phyloP scores from a whole-genome alignment of 2,113 vertebrate species.

The Salvelinus alpinus region DNA sequence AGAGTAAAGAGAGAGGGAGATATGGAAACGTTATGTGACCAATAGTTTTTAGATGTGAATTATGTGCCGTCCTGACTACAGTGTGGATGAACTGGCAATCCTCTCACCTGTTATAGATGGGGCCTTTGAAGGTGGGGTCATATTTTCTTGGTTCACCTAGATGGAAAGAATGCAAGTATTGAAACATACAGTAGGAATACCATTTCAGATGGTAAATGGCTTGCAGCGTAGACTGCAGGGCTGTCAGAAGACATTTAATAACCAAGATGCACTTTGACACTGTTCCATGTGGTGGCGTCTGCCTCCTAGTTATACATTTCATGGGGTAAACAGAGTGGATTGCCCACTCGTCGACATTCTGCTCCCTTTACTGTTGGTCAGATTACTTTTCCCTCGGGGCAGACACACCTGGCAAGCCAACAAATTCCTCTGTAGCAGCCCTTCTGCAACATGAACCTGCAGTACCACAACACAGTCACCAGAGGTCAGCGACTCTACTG shows the following conservation, averaged over 20 bases:
- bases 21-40: not conserved
- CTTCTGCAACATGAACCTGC: not conserved
- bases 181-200: not conserved
- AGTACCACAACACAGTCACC: not conserved
- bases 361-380: not conserved
- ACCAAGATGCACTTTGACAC: no score
- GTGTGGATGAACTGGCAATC: not conserved
- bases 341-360: not conserved
- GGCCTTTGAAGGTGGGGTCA: constrained; percentile 86
- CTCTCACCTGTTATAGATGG: constrained; percentile 66
- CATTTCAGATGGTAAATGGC: not conserved
- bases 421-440: constrained; percentile 46
- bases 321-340: no score
- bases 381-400: constrained; percentile 25
- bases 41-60: not conserved
- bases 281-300: no score
- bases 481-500: not conserved
- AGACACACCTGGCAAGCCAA: constrained; percentile 47
- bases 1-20: not conserved
- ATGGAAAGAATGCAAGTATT: not conserved
- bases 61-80: not conserved
- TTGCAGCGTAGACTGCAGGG: not conserved
- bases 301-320: no score
- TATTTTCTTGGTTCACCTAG: constrained; percentile 84
- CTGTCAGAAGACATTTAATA: no score